Evolutionary conservation across 2,888 invertebrate species (phyloP), one percentile per base, ranked within the genome.

Genomic region (Philereme transversata): DNA sequence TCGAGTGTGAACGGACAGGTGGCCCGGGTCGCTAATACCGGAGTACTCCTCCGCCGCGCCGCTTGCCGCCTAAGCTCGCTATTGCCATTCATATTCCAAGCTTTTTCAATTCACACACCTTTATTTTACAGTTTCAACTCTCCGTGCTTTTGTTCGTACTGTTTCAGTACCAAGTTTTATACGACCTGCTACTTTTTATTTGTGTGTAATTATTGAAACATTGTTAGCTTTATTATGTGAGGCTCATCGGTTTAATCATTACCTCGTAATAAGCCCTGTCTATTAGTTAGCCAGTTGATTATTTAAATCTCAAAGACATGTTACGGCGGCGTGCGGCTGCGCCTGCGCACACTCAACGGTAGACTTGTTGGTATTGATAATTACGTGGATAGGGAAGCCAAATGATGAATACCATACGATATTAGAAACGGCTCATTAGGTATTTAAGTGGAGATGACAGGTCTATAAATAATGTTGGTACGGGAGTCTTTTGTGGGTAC

Each of bases 401-500:
- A 83, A 86, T 82, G 88, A 86, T 78, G 78, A 82, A 84, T 79
- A 83, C 83, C 84, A 81, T 77, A 86, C 86, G 77, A 83, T 86
- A 87, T 88, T 84, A 83, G 88, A 87, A 86, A 84, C 90, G 88
- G 83, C 87, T 91, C 90, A 90, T 90, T 91, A 90, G 86, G 82
- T 87, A 76, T 87, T 87, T 89, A 90, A 90, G 83, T 80, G 80
- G 79, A 86, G 80, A 85, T 90, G 91, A 90, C 90, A 90, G 83
- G 75, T 86, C 87, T 82, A 87, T 86, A 89, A 87, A 89, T 90
- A 90, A 84, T 70, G 55, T 55, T 51, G 49, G 52, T 51, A 74
- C 81, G 75, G 73, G 68, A 75, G 77, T 79, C 78, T 79, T 75
- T 76, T 75, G 69, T 77, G 74, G 78, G 78, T 80, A 81, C 81